Conservation (phyloP, 2,888 invertebrate species). For the Trisateles emortualis region DNA sequence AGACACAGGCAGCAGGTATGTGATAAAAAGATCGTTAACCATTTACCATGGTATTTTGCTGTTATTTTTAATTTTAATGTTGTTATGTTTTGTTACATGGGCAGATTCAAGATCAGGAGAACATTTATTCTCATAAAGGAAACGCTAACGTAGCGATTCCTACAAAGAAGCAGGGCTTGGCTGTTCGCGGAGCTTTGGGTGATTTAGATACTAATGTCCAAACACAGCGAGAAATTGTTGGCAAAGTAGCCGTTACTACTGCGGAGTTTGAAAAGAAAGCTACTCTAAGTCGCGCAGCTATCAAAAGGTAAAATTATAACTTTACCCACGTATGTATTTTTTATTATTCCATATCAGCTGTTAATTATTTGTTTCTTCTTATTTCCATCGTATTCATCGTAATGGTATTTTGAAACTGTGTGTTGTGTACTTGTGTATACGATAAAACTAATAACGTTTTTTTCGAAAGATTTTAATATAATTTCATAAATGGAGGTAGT, state of each 20-base stretch:
- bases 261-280: conserved; percentile 78
- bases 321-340: conserved; percentile 10
- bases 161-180: conserved; percentile 65
- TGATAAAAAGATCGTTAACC: conserved; percentile 13
- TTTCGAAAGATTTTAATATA: not conserved
- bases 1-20: conserved; percentile 70
- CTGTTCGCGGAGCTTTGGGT: conserved; percentile 74
- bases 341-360: conserved; percentile 10
- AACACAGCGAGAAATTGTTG: conserved; percentile 63
- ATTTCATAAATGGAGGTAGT: conserved; percentile 29
- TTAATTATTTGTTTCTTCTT: not conserved
- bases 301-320: conserved; percentile 59
- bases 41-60: conserved; percentile 6
- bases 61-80: conserved; percentile 4
- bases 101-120: conserved; percentile 77
- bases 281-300: conserved; percentile 51
- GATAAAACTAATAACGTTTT: not conserved
- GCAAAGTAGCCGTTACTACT: conserved; percentile 69
- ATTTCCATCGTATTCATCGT: too few species aligned
- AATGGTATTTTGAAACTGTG: too few species aligned
- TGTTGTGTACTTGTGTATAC: too few species aligned
- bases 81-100: conserved; percentile 43
- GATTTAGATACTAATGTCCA: conserved; percentile 77
- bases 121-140: conserved; percentile 65
- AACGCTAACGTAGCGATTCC: conserved; percentile 62